Evolutionary conservation across 2,888 invertebrate species (phyloP), one percentile per base, ranked within the genome.

Genomic region (Tachina lurida): DNA sequence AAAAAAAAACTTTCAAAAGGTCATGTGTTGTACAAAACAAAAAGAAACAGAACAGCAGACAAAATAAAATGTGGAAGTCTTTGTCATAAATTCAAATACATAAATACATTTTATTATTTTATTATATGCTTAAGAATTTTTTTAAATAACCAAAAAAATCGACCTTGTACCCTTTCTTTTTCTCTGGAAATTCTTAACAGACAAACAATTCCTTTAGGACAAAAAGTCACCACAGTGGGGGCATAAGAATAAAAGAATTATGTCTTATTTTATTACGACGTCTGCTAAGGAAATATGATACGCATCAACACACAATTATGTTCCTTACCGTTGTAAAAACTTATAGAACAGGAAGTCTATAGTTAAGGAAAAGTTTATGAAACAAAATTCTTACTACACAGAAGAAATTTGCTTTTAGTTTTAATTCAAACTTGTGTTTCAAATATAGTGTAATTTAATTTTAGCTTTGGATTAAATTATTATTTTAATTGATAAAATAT

Each of bases 261-360:
- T 78, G 62, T 70, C 60, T 43, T 7, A 9, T 43, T 41, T 52
- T 75, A 63, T 65, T 65, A 45, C 63, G 56, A 49, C 45, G 79
- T 80, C 79, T 80, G 79, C 43, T 65, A 41, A 73, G 73, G 65
- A 80, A 80, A 49, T 58, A 17, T 71, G 47, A 71, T 39, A 62
- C 63, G 12, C 74, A 49, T 41, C 52, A 63, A 62, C 12, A 74
- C 12, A 19, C 52, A 58, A 3, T 31, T n/a, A 15, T 3, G 43
- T 7, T n/a, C 1, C 19, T 10, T 9, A 7, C 41, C 2, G 0
- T 19, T 52, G 10, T 10, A 2, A 15, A 19, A 52, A 62, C 10
- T 19, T 17, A 1, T 74, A 49, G 63, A 67, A 31, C 45, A 56
- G 63, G 58, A 73, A 49, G 65, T 45, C 47, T 41, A 3, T 58